Evolutionary conservation across 2,113 vertebrate species (phyloP).

Genomic region (Vulpes ferrilata): DNA sequence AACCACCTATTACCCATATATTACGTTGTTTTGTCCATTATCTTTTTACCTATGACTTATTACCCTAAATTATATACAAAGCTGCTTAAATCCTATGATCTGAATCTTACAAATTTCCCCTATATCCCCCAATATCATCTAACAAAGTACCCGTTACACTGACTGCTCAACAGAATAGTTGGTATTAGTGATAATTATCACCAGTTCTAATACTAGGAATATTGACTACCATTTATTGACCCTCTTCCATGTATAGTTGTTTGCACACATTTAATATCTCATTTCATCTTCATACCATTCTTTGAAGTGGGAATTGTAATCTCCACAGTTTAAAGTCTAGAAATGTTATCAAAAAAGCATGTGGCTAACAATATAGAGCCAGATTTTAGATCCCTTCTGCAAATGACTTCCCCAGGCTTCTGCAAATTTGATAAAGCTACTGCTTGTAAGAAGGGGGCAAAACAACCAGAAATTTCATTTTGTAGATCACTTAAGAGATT

Average conservation of each 20-base stretch:
- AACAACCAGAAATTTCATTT: not conserved
- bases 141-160: not conserved
- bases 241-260: not conserved
- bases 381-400: too few relatives aligned
- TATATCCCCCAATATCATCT: not conserved
- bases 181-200: not conserved
- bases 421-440: not conserved
- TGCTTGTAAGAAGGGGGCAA: not conserved
- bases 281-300: not conserved
- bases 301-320: not conserved
- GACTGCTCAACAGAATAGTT: not conserved
- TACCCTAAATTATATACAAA: not conserved
- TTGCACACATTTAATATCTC: not conserved
- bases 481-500: not conserved
- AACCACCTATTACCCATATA: too few relatives aligned
- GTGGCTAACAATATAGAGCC: not conserved
- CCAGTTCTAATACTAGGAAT: not conserved
- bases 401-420: not conserved
- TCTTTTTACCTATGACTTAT: not conserved
- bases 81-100: not conserved
- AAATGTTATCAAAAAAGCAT: not conserved
- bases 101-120: not conserved
- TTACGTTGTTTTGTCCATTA: not conserved
- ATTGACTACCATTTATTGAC: not conserved
- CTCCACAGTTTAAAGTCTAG: not conserved